A percentile compares a stretch with the other conserved stretches of the same genome.
Evolutionary conservation across 1,140 invertebrate species (phyloP).

Genomic region (Probaryconus sp.): DNA sequence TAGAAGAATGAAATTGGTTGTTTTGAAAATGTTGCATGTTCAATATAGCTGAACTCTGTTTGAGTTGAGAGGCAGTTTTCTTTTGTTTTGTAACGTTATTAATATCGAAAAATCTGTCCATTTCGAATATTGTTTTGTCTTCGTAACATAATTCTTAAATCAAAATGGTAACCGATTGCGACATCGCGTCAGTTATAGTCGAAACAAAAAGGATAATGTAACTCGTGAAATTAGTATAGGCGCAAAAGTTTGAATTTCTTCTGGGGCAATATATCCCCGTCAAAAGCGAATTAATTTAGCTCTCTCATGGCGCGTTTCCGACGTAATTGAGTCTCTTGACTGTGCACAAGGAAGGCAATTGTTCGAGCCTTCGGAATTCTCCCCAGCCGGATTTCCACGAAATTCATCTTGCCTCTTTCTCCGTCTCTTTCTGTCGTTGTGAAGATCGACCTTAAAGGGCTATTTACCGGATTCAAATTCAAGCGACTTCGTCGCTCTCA

Average conservation of each 20-base stretch:
- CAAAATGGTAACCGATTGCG: no score
- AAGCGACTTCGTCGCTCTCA: constrained; percentile 21
- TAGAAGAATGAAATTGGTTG: no score
- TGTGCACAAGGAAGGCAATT: constrained; percentile 31
- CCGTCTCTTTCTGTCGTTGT: constrained; percentile 14
- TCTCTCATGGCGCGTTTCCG: constrained; percentile 39
- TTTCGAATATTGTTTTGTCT: no score
- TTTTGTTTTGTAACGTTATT: no score
- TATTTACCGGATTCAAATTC: constrained; percentile 52
- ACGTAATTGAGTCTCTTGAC: constrained; percentile 50
- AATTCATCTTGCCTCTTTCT: constrained; percentile 44
- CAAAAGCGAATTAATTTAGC: constrained; percentile 44
- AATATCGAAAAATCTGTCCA: no score
- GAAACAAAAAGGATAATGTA: constrained; percentile 28
- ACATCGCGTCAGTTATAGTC: no score
- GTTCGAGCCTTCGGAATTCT: constrained; percentile 42
- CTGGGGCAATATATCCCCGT: constrained; percentile 27
- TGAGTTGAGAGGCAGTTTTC: no score
- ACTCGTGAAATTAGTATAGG: constrained; percentile 35
- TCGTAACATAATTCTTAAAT: no score
- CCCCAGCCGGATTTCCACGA: constrained; percentile 23
- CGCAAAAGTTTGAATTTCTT: constrained; percentile 34
- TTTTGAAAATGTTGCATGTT: no score
- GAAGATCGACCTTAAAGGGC: constrained; percentile 35
- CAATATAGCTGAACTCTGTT: no score